These are phyloP conservation scores for Eupelmus urozonus DNA, from an alignment of 2,888 invertebrate genomes.

Conservation along the genomic window DNA sequence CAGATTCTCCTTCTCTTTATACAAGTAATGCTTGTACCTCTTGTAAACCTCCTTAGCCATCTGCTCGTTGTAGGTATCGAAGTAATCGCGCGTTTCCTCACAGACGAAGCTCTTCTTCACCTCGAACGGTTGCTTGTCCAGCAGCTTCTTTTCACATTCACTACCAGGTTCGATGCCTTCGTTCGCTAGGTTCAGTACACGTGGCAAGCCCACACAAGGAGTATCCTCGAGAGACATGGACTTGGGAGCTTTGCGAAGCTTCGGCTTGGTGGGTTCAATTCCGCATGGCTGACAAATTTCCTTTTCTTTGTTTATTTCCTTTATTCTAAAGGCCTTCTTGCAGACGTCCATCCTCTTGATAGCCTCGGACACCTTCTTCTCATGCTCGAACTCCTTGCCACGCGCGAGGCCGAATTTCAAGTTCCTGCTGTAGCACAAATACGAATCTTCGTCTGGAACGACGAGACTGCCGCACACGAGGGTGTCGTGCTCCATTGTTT, in stretches of 20 bases:
- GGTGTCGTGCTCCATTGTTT: slow-evolving; percentile 38
- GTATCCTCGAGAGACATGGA: too few species aligned
- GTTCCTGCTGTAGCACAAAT: slow-evolving; percentile 63
- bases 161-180: not conserved
- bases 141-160: not conserved
- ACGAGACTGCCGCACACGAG: slow-evolving; percentile 64
- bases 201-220: too few species aligned
- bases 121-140: not conserved
- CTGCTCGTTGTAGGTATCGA: slow-evolving; percentile 30
- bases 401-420: slow-evolving; percentile 60
- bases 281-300: not conserved
- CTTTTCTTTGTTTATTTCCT: not conserved
- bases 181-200: not conserved
- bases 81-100: slow-evolving; percentile 21
- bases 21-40: not conserved
- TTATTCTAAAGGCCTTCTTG: not conserved
- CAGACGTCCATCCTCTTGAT: not conserved
- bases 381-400: slow-evolving; percentile 61
- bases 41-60: slow-evolving; percentile 37
- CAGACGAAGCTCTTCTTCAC: slow-evolving; percentile 41
- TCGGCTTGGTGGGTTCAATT: not conserved
- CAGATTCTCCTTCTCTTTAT: not conserved
- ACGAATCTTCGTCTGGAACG: slow-evolving; percentile 65
- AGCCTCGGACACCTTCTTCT: not conserved
- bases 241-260: too few species aligned